Base-by-base conservation (phyloP, 2,888 invertebrate species). In the Willowsia nigromaculata region DNA sequence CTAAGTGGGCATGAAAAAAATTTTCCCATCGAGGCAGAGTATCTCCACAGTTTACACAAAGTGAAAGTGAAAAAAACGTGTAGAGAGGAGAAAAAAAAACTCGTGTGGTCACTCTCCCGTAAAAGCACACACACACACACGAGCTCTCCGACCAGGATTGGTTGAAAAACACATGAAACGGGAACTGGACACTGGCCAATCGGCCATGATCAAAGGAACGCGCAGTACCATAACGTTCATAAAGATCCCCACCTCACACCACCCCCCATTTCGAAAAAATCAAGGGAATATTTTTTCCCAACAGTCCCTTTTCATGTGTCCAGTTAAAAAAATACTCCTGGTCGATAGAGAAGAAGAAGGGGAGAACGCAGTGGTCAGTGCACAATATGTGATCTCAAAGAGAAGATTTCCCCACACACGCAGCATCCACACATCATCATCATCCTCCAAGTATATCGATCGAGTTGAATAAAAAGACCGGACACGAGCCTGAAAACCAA, bases 121-220 rank as follows among this genome's bases (percentile, higher is more conserved):
- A 15, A 13, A 7, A 7, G 15, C 47, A 47, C 47, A 47, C 47
- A 15, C 2, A 1, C 18, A 53, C 4, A 3, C n/a, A 33, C 33
- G 27, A 62, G 27, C 27, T 9, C 6, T 18, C 11, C 25, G 9
- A 9, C 27, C 15, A 7, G 68, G 68, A 74, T 74, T 74, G 74
- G 74, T 74, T 25, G 22, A 47, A 3, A 13, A 13, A 11, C 11
- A 7, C 18, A 6, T 2, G 3, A 18, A 25, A 25, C n/a, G 27
- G 27, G 5, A n/a, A 13, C 53, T 78, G 53, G 33, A 53, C 78
- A 78, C 53, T 78, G 78, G 78, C 53, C 78, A 78, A 74, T 74
- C 59, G 59, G 59, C 11, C 11, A 25, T 2, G 59, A 27, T 27
- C 59, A 27, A 59, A 59, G 18, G 13, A n/a, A 13, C 25, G 25